These are phyloP conservation scores for Thalassarche chlororhynchos DNA, from an alignment of 2,113 vertebrate species.

Conservation along the genomic window DNA sequence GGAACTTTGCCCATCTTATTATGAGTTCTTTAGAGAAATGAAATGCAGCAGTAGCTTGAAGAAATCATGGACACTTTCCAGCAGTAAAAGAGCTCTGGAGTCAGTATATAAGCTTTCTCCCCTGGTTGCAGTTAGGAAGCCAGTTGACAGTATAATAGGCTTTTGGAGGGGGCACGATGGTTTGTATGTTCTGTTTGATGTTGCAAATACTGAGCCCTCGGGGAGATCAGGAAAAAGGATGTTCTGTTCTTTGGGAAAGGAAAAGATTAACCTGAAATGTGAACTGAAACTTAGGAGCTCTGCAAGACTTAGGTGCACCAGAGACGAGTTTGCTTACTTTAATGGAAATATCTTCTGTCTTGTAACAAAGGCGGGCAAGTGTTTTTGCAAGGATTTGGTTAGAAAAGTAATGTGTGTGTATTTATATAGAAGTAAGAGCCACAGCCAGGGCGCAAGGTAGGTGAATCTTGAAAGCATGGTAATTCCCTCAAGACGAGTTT, in stretches of 20 bases:
- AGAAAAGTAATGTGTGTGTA: not conserved
- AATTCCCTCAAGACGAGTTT: not conserved
- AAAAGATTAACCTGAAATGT: conserved; percentile 80
- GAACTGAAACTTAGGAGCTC: conserved; percentile 71
- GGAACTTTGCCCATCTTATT: conserved; percentile 71
- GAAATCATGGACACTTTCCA: conserved; percentile 73
- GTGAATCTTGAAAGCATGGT: not conserved
- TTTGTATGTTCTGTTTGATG: conserved; percentile 80
- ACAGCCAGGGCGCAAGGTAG: not conserved
- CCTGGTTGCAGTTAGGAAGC: conserved; percentile 75
- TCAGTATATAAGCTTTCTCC: conserved; percentile 72
- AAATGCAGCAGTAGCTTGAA: conserved; percentile 73
- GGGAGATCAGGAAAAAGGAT: conserved; percentile 74
- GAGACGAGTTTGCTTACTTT: conserved; percentile 55
- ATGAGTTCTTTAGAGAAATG: conserved; percentile 75
- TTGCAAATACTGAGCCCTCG: conserved; percentile 72
- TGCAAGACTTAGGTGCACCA: conserved; percentile 56
- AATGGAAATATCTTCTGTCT: conserved; percentile 52
- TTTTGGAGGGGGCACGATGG: conserved; percentile 69
- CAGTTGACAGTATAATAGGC: conserved; percentile 76
- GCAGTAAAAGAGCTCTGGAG: conserved; percentile 62
- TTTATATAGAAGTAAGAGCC: not conserved
- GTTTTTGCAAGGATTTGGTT: conserved; percentile 62
- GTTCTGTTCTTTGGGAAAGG: conserved; percentile 78
- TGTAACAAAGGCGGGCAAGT: not conserved